Conservation (phyloP, 2,888 invertebrate species). For the Orchesellides sinensis region DNA sequence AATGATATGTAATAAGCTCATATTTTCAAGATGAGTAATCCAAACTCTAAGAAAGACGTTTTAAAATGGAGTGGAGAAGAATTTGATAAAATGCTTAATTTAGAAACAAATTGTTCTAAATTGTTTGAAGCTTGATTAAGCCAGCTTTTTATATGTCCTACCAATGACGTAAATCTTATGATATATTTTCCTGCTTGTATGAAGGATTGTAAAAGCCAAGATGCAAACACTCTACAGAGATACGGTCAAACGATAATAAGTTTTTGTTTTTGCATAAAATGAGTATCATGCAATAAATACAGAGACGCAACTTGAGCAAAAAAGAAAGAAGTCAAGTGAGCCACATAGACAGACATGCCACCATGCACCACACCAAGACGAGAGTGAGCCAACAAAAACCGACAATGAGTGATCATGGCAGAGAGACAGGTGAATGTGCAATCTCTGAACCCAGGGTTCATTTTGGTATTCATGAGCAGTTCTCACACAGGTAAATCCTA, state of each 20-base stretch:
- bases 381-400: neutral
- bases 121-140: neutral
- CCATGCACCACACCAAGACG: neutral
- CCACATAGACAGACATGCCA: neutral
- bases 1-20: slow-evolving; percentile 41
- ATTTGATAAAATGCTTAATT: slow-evolving; percentile 14
- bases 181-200: too few species aligned
- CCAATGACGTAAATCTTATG: too few species aligned
- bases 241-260: too few species aligned
- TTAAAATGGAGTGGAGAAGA: neutral
- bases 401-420: neutral
- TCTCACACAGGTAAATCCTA: neutral
- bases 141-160: too few species aligned
- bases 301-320: too few species aligned
- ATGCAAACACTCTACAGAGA: too few species aligned
- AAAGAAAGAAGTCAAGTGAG: neutral
- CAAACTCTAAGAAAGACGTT: slow-evolving; percentile 1
- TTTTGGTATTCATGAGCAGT: slow-evolving; percentile 20
- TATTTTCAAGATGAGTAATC: slow-evolving; percentile 35
- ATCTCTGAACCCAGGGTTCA: slow-evolving; percentile 11
- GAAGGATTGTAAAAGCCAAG: too few species aligned
- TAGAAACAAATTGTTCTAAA: slow-evolving; percentile 8
- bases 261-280: too few species aligned
- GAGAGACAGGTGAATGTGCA: slow-evolving; percentile 3
- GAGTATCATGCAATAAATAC: too few species aligned